A percentile compares a stretch with the other conserved stretches of the same genome.
Conservation (phyloP, 2,113 vertebrate species). For the Dolichotis patagonum region DNA sequence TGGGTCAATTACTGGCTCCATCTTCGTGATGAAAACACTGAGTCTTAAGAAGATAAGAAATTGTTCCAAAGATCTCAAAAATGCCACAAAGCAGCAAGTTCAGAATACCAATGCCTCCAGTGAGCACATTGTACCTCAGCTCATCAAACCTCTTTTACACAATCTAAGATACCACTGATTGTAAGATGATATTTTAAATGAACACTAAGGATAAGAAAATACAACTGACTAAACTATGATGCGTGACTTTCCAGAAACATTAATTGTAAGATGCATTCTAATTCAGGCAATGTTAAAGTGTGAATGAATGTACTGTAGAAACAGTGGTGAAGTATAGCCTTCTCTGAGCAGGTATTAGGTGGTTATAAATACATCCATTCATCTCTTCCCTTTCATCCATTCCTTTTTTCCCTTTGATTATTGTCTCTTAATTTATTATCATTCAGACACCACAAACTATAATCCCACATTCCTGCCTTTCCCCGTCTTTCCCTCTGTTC, state of each 20-base stretch:
- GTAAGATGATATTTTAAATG: not conserved
- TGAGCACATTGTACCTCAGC: no score
- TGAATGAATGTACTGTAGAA: not conserved
- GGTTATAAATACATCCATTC: not conserved
- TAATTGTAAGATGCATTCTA: not conserved
- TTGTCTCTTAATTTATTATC: no score
- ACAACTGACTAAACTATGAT: not conserved
- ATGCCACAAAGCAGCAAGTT: not conserved
- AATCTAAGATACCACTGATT: not conserved
- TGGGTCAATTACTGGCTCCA: accelerated
- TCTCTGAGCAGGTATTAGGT: not conserved
- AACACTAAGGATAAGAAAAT: not conserved
- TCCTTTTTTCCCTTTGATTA: not conserved
- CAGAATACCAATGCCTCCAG: not conserved
- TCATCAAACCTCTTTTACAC: not conserved
- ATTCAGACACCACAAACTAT: not conserved
- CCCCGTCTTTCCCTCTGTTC: not conserved
- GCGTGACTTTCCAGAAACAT: not conserved
- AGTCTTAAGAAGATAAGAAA: not conserved
- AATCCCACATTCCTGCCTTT: not conserved
- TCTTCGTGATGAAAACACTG: not conserved
- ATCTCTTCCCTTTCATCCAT: not conserved
- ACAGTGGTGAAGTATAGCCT: not conserved
- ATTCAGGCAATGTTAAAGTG: not conserved
- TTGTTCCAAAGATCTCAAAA: not conserved